Percentiles rank a stretch among this genome's conserved stretches.
phyloP scores from a whole-genome alignment of 2,797 vertebrate species.

The Platalea minor region DNA sequence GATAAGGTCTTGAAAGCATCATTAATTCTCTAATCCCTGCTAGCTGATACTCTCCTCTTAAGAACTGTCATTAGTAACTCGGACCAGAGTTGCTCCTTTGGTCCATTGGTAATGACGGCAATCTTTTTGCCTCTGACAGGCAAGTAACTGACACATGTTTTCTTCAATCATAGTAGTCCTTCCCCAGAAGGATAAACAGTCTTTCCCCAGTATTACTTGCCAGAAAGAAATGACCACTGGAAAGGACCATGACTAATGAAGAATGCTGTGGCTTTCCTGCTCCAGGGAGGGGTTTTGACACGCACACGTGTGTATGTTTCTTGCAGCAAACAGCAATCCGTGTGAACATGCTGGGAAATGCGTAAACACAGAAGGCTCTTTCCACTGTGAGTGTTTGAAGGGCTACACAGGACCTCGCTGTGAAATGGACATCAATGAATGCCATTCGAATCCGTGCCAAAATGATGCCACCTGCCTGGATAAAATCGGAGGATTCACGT shows the following conservation, averaged over 20 bases:
- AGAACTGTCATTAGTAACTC: not conserved
- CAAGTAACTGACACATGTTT: not conserved
- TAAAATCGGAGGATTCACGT: slow-evolving; percentile 91
- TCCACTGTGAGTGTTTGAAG: slow-evolving; percentile 87
- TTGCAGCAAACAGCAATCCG: slow-evolving; percentile 85
- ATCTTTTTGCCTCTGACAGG: not conserved
- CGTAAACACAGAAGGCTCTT: slow-evolving; percentile 91
- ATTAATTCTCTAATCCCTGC: not conserved
- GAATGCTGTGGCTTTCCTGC: not conserved
- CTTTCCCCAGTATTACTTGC: not conserved
- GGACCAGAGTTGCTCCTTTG: not conserved
- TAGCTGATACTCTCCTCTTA: not conserved
- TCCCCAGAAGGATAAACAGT: not conserved
- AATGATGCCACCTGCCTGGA: slow-evolving; percentile 95
- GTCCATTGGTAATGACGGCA: not conserved
- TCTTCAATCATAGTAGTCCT: not conserved
- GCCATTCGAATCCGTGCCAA: slow-evolving; percentile 88
- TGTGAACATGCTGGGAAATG: slow-evolving; percentile 92
- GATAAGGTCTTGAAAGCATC: not conserved
- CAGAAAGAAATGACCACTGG: not conserved
- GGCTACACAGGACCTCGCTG: slow-evolving; percentile 91
- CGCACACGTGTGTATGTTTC: accelerated
- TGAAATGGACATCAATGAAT: slow-evolving; percentile 93
- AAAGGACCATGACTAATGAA: not conserved
- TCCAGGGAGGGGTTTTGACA: not conserved